phyloP scores from a whole-genome alignment of 1,140 invertebrate genomes.

The Heliothis virescens region DNA sequence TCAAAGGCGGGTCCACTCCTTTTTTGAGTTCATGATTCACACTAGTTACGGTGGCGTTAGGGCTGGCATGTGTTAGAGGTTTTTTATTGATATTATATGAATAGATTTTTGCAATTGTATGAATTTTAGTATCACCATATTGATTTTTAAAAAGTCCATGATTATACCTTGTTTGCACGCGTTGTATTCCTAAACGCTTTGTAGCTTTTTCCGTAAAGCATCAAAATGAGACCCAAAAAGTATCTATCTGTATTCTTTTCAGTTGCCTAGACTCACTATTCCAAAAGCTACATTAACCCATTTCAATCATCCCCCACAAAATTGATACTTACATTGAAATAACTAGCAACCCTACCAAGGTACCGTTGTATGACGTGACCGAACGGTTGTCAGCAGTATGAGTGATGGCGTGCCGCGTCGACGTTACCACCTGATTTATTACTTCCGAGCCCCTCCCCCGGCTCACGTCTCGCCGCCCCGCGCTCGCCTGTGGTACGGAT shows the following conservation, averaged over 20 bases:
- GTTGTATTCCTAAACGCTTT: no score
- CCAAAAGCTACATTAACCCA: neutral
- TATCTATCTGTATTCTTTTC: no score
- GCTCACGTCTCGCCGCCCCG: conserved; percentile 48
- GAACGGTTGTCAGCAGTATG: conserved; percentile 73
- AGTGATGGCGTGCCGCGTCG: conserved; percentile 81
- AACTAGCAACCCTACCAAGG: conserved; percentile 46
- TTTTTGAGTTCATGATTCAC: conserved; percentile 48
- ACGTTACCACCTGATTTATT: conserved; percentile 84
- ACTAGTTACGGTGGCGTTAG: conserved; percentile 37
- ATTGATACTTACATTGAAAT: neutral
- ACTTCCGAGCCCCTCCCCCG: conserved; percentile 68
- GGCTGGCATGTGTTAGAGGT: conserved; percentile 1
- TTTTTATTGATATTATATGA: neutral
- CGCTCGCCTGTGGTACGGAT: conserved; percentile 48
- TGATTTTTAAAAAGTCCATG: no score
- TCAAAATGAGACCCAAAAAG: no score
- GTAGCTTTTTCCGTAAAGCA: no score
- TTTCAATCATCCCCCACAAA: neutral
- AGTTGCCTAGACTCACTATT: neutral
- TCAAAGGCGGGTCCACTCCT: conserved; percentile 46
- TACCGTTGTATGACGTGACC: conserved; percentile 73
- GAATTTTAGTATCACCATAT: neutral
- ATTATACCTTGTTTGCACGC: no score
- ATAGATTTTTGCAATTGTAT: neutral